Percentiles rank a stretch among this genome's conserved stretches.
These are phyloP conservation scores for Vireo altiloquus DNA, from an alignment of 2,113 vertebrate genomes.

Conservation along the genomic window DNA sequence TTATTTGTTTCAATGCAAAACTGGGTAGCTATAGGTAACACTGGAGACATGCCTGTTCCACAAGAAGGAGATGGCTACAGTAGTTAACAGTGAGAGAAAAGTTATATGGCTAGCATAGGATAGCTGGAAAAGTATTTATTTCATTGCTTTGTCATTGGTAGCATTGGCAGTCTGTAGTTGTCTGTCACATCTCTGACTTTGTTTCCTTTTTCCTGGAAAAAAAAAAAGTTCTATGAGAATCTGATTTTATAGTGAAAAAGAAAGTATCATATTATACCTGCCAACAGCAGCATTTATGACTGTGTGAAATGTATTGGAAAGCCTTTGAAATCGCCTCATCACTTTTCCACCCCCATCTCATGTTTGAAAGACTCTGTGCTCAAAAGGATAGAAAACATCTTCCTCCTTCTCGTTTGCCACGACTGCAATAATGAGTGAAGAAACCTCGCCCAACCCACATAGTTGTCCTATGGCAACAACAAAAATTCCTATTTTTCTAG, in stretches of 20 bases:
- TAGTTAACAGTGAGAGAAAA: background rate
- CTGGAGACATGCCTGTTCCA: background rate
- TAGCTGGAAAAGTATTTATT: background rate
- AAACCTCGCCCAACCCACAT: background rate
- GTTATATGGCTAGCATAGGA: background rate
- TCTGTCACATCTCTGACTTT: background rate
- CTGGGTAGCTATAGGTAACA: background rate
- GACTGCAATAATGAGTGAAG: background rate
- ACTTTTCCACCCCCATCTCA: background rate
- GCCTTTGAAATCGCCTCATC: background rate
- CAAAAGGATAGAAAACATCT: background rate
- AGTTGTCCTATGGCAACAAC: background rate
- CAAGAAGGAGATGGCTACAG: background rate
- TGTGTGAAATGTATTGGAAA: background rate
- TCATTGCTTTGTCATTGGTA: background rate
- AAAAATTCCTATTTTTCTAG: background rate
- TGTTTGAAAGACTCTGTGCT: background rate
- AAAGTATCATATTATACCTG: background rate
- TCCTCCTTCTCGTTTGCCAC: background rate
- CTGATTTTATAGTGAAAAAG: background rate
- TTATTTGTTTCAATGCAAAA: background rate
- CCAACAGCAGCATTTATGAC: background rate
- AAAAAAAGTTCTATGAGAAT: background rate
- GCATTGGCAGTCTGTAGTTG: background rate
- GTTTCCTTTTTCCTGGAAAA: background rate